Evolutionary conservation across 1,140 invertebrate genomes (phyloP), one percentile per base, ranked within the genome.

Genomic region (Leptopilina clavipes): DNA sequence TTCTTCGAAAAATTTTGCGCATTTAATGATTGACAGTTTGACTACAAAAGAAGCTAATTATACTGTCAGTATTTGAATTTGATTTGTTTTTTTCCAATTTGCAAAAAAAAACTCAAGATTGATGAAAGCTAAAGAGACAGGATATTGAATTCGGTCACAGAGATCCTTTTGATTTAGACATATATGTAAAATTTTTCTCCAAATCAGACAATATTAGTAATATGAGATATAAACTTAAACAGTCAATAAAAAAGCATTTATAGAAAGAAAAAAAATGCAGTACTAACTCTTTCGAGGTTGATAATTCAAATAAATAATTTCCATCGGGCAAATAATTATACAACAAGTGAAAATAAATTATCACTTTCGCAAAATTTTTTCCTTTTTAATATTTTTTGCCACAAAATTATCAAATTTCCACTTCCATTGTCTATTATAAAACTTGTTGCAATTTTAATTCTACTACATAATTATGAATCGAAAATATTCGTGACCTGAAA

Each of bases 101-200:
- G 22, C 18, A 12, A 25, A 22, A 25, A 31, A 18, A 19, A 10
- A 65, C 56, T 59, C 19, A 59, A 25, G 54, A 59, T 22, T 65
- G 56, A 65, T 65, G 56, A 65, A 65, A 65, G 56, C 56, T 65
- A 65, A 65, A 65, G 10, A 31, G 56, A 31, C 12, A 52, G 19
- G 56, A 65, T 65, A 25, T 31, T 31, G 22, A 65, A 25, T 65
- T 65, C 56, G 22, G 56, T 65, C 56, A 31, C 22, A 25, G 56
- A 65, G 56, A 65, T 65, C 56, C 19, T 31, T 65, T 19, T 65
- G 54, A 1, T 18, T 59, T 59, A n/a, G n/a, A 10, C 3, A 19
- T 59, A 10, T 22, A 18, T 11, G 0, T 10, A 11, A 18, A 54
- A 18, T 9, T 54, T n/a, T 18, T 9, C 12, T 14, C 45, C 12